Evolutionary conservation across 2,888 invertebrate species (phyloP).

Genomic region (Macrosiphum euphorbiae): DNA sequence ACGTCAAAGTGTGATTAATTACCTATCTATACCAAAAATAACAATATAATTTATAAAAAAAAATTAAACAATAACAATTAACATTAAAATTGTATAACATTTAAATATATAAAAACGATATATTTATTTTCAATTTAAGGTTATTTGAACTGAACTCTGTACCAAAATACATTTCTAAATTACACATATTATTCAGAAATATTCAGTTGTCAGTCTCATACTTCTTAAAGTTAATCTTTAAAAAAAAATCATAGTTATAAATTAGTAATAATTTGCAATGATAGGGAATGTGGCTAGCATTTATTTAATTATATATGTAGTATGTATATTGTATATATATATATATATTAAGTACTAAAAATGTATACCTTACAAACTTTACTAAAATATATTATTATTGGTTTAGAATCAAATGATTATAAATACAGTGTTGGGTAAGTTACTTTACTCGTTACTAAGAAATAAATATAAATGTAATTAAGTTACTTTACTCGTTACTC

Average conservation of each 20-base stretch:
- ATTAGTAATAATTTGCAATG: not conserved
- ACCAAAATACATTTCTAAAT: not conserved
- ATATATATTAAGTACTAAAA: not conserved
- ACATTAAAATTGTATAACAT: no score
- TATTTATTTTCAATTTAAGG: no score
- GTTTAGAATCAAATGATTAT: not conserved
- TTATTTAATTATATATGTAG: not conserved
- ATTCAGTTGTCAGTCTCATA: not conserved
- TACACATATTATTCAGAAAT: not conserved
- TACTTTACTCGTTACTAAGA: no score
- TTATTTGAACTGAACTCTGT: no score
- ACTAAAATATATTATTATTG: not conserved
- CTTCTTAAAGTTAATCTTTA: not conserved
- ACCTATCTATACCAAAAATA: no score
- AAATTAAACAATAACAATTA: no score
- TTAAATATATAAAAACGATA: no score
- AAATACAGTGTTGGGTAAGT: no score
- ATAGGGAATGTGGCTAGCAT: not conserved
- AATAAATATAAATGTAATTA: no score
- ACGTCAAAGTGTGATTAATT: no score
- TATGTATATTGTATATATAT: not conserved
- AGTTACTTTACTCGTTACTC: no score
- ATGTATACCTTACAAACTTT: not conserved
- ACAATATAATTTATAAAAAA: no score
- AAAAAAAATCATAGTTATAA: not conserved